phyloP scores from a whole-genome alignment of 2,888 invertebrate genomes.

The Eudasyphora cyanicolor region DNA sequence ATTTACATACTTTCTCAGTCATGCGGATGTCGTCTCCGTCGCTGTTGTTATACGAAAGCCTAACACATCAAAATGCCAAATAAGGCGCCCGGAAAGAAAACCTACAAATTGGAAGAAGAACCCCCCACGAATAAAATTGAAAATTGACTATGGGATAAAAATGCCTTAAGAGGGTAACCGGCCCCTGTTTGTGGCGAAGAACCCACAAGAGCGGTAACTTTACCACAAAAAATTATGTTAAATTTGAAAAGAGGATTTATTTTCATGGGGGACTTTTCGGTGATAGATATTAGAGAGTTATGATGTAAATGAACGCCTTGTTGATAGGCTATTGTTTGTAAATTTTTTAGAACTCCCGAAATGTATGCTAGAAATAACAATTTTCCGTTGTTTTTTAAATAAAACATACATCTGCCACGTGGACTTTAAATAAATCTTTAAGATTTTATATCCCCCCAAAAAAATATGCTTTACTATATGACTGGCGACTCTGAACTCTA shows the following conservation, averaged over 20 bases:
- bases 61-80: background rate
- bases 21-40: background rate
- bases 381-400: too few relatives aligned
- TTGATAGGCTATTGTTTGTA: background rate
- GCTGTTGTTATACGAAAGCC: background rate
- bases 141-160: background rate
- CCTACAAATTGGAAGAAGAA: background rate
- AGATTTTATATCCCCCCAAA: too few relatives aligned
- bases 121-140: background rate
- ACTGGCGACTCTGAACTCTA: too few relatives aligned
- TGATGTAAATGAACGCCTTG: background rate
- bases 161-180: background rate
- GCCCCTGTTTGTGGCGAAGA: background rate
- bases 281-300: background rate
- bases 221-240: constrained; percentile 20
- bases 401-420: too few relatives aligned
- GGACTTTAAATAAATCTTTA: too few relatives aligned
- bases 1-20: constrained; percentile 30
- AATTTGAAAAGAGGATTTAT: constrained; percentile 3
- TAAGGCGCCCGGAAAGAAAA: background rate
- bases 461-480: too few relatives aligned
- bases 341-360: background rate
- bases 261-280: too few relatives aligned
- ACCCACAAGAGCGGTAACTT: background rate
- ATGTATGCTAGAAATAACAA: background rate